Base-by-base conservation (phyloP, 2,888 invertebrate species). In the Lasioglossum morio region DNA sequence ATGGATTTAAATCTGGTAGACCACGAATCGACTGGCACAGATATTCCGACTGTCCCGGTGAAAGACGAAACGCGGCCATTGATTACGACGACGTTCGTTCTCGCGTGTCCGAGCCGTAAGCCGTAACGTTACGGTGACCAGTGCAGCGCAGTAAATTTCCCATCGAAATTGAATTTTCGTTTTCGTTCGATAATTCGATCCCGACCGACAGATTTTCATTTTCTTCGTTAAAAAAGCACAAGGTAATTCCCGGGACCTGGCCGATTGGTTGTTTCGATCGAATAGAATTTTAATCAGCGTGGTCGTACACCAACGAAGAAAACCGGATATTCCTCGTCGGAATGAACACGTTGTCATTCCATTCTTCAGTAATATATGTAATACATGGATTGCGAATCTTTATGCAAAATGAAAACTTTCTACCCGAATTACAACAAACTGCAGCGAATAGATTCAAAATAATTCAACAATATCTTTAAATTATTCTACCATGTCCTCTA, bases 61-160 rank as follows among this genome's bases (percentile, higher is more conserved):
- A 84, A 86, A 87, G 89, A 89, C 90, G 82, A 86, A 89, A 87
- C 80, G 86, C 79, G 79, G 78, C 60, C 82, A 90, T 90, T 90
- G 88, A 90, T 90, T 87, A 88, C 53, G n/a, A 34, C 53, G 83
- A 70, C 81, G 81, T 72, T 46, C 70, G 80, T 53, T 43, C 46
- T 66, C 77, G 60, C 76, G 77, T 81, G 84, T 81, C 72, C 78
- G 48, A 34, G 60, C 60, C 27, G 60, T 60, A 60, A 14, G 73
- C 34, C 34, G 34, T 30, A 16, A 14, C 73, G 79, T 76, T 76
- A 74, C 82, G 72, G 70, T 63, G 72, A 43, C 72, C 63, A 73
- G 70, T 16, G 53, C 79, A 23, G 80, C 74, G 80, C 74, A 72
- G 81, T 57, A 77, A 66, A 84, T 86, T 88, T 79, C 53, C 78